Conservation (phyloP, 2,113 vertebrate genomes). For the Tetrao urogallus region DNA sequence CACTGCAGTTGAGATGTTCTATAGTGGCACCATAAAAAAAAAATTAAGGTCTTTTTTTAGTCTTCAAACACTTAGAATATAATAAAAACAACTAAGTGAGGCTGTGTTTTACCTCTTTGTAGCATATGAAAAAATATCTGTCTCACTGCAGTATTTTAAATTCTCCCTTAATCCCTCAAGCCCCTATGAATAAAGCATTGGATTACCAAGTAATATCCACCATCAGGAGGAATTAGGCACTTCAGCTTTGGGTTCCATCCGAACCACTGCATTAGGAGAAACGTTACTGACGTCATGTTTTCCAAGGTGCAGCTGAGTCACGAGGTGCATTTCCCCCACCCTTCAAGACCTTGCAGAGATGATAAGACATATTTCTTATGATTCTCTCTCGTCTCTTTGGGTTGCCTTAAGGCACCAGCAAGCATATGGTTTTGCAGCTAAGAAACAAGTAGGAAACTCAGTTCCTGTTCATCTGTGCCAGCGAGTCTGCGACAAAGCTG, state of each 20-base stretch:
- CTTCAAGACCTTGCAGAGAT: background rate
- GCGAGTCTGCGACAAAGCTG: background rate
- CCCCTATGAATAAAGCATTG: slow-evolving; percentile 57
- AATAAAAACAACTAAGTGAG: slow-evolving; percentile 1
- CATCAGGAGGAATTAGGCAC: slow-evolving; percentile 58
- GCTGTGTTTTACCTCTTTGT: background rate
- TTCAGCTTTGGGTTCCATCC: slow-evolving; percentile 46
- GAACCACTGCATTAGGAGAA: background rate
- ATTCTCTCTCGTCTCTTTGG: background rate
- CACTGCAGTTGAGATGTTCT: slow-evolving; percentile 24
- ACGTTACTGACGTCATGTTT: slow-evolving; percentile 32
- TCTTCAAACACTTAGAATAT: slow-evolving; percentile 9
- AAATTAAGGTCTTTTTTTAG: slow-evolving; percentile 39
- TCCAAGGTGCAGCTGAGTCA: background rate
- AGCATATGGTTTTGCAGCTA: background rate
- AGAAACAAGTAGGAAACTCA: background rate
- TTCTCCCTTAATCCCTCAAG: slow-evolving; percentile 61
- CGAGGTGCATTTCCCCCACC: background rate
- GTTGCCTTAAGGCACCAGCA: background rate
- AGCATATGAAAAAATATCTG: slow-evolving; percentile 32
- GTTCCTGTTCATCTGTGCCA: background rate
- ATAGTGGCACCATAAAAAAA: background rate
- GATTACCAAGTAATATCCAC: slow-evolving; percentile 63
- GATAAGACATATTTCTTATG: background rate
- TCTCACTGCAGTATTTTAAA: slow-evolving; percentile 48